phyloP scores from a whole-genome alignment of 1,140 invertebrate genomes.

The Chrysopa pallens region DNA sequence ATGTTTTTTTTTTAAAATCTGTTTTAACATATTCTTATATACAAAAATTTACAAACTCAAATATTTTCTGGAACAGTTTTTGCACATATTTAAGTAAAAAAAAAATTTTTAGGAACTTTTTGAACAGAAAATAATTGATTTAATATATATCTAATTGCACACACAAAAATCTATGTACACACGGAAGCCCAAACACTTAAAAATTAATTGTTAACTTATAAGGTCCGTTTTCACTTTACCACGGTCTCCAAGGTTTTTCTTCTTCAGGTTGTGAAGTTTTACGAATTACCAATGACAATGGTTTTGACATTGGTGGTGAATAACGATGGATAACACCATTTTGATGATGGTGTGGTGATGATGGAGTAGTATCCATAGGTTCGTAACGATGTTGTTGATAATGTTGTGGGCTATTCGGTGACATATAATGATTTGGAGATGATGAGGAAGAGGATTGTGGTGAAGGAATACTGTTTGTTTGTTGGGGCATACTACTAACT shows the following conservation, averaged over 20 bases:
- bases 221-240: conserved; percentile 31
- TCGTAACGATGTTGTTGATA: conserved; percentile 4
- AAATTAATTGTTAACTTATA: background rate
- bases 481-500: background rate
- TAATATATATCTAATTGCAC: background rate
- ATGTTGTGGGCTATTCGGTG: conserved; percentile 18
- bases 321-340: conserved; percentile 17
- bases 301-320: conserved; percentile 34
- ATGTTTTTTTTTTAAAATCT: too few relatives aligned
- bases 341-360: conserved; percentile 9
- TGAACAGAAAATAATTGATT: background rate
- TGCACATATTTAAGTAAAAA: too few relatives aligned
- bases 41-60: too few relatives aligned
- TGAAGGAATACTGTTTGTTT: background rate
- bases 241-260: conserved; percentile 42
- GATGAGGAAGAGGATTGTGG: background rate
- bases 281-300: conserved; percentile 50
- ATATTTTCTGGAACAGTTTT: too few relatives aligned
- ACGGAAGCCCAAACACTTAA: background rate
- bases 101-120: too few relatives aligned
- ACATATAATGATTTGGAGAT: conserved; percentile 8
- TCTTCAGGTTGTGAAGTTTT: conserved; percentile 25
- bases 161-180: background rate
- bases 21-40: too few relatives aligned
- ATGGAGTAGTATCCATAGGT: conserved; percentile 18